phyloP scores from a whole-genome alignment of 2,888 invertebrate genomes.

The Eueremaeus valkanovi region DNA sequence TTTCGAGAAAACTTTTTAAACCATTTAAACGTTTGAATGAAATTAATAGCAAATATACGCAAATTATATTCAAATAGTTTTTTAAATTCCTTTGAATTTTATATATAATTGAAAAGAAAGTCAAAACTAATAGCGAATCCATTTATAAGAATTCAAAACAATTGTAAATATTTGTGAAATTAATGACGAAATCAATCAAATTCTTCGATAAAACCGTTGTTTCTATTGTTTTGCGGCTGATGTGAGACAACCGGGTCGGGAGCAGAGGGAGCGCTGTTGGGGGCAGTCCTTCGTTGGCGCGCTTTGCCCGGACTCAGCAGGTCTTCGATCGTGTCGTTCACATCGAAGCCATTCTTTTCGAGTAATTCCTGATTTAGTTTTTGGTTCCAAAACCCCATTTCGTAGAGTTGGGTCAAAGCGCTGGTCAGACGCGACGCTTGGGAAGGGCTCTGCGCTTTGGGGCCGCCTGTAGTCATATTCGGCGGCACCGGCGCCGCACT shows the following conservation, averaged over 20 bases:
- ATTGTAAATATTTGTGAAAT: background rate
- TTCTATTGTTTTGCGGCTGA: constrained; percentile 14
- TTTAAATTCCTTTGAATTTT: no score
- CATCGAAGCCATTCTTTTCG: constrained; percentile 44
- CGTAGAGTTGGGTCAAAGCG: constrained; percentile 44
- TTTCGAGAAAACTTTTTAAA: no score
- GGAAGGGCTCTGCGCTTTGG: background rate
- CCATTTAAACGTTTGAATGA: no score
- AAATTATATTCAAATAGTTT: no score
- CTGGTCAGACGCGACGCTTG: background rate
- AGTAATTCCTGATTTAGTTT: constrained; percentile 43
- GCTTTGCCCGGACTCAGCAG: constrained; percentile 36
- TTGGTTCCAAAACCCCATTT: constrained; percentile 46
- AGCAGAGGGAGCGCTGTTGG: background rate
- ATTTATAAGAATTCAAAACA: no score
- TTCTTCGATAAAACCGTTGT: background rate
- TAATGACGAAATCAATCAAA: constrained; percentile 4
- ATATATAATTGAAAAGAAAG: no score
- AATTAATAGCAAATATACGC: no score
- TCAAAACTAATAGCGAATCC: no score
- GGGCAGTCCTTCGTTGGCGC: background rate
- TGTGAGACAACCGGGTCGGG: constrained; percentile 1
- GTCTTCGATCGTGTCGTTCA: constrained; percentile 44
- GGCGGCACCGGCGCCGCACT: background rate
- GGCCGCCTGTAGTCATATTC: background rate